Evolutionary conservation across 2,113 vertebrate genomes (phyloP), one percentile per base, ranked within the genome.

Genomic region (Coptodon bakossiorum): DNA sequence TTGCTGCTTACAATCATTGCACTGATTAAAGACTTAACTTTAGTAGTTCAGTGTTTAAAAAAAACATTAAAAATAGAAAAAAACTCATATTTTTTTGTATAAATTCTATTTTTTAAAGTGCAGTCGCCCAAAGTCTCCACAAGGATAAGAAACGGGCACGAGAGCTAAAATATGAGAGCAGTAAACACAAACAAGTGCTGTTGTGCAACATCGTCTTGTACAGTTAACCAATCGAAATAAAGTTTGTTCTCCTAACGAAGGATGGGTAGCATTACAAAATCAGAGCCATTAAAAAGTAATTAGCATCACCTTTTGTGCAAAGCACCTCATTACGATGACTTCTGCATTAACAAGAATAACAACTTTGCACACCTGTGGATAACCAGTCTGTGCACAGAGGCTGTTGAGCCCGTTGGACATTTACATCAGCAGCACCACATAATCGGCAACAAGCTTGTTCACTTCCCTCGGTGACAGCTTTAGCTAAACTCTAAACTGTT

Each of bases 51-150:
- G 63, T 5, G 19, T 68, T 40, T 68, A 10, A 45, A 45, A 73
- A 73, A 71, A 27, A 19, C 71, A 76, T 16, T 16, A 71, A 43
- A 43, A 71, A 71, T 71, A 6, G 3, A 0, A 16, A 73, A 45
- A 66, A 27, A 2, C 0, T 24, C n/a, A n/a, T 53, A 53, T 13
- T 16, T 16, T 36, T n/a, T 7, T 5, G 22, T 50, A 24, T 29
- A 17, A 76, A 48, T 76, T 76, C 71, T 48, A 45, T 2, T 7
- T 76, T 48, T 76, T 12, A 31, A 76, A 76, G 16, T 48, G 22
- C 40, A 73, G 40, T 73, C 5, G 5, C 43, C 43, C 43, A 76
- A 76, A 29, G 66, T 24, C 38, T 43, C 66, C 66, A 43, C 38
- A 73, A 71, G 43, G 14, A 29, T 76, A 48, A 76, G 6, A 48